Conservation (phyloP, 2,888 invertebrate genomes). For the Hedya salicella region DNA sequence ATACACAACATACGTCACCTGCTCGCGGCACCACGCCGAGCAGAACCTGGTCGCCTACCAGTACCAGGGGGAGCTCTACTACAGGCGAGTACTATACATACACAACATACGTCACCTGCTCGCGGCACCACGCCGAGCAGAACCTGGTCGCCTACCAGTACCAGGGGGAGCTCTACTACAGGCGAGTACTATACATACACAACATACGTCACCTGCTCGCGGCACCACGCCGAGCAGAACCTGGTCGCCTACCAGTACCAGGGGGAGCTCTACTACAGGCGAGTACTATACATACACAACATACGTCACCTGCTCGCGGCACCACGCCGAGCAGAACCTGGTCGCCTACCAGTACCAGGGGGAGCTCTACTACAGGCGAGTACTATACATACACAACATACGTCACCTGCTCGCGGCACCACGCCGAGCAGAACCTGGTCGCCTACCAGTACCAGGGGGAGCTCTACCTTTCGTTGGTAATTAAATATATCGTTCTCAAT, state of each 20-base stretch:
- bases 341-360: constrained; percentile 77
- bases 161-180: constrained; percentile 53
- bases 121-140: constrained; percentile 54
- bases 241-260: constrained; percentile 70
- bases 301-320: constrained; percentile 75
- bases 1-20: constrained; percentile 61
- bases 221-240: constrained; percentile 72
- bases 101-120: constrained; percentile 66
- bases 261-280: constrained; percentile 59
- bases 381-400: not conserved
- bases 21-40: constrained; percentile 52
- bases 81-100: constrained; percentile 54
- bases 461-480: no score
- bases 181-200: constrained; percentile 53
- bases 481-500: no score
- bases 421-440: constrained; percentile 73
- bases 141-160: constrained; percentile 77
- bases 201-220: constrained; percentile 76
- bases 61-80: constrained; percentile 44
- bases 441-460: not conserved
- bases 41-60: constrained; percentile 81
- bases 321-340: constrained; percentile 73
- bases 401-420: constrained; percentile 66
- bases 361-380: constrained; percentile 70
- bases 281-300: constrained; percentile 55